Percentiles rank a stretch among this genome's conserved stretches.
Evolutionary conservation across 23 tunicate genomes (phyloP).

Genomic region (Styela clava): DNA sequence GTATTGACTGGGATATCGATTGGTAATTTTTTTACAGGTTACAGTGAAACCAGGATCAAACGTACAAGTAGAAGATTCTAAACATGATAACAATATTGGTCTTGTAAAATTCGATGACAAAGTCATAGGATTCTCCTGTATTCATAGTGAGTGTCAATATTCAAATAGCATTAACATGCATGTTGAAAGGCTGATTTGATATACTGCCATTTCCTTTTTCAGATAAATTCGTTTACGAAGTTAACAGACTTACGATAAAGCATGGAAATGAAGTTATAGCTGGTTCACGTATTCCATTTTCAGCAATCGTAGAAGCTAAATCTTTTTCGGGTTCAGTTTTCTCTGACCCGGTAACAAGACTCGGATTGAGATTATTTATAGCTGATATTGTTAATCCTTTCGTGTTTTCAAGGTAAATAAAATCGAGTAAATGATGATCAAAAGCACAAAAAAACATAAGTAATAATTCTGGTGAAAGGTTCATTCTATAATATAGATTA

Average conservation of each 20-base stretch:
- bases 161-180: too few species aligned
- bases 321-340: background rate
- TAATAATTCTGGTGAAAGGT: too few species aligned
- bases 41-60: background rate
- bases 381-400: constrained; percentile 4
- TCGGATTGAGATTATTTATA: background rate
- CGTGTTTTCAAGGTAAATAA: background rate
- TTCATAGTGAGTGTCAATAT: too few species aligned
- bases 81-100: background rate
- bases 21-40: too few species aligned
- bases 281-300: constrained; percentile 2
- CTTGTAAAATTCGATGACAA: background rate
- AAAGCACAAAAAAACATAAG: too few species aligned
- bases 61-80: background rate
- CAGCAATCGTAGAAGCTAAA: background rate
- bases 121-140: background rate
- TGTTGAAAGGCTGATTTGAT: too few species aligned
- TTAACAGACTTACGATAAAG: background rate
- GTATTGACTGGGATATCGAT: too few species aligned
- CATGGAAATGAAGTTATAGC: background rate
- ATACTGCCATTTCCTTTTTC: too few species aligned
- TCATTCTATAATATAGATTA: too few species aligned
- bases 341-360: background rate
- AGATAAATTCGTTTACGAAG: background rate
- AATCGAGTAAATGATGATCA: too few species aligned